Conservation (phyloP, 2,113 vertebrate species). For the Zosterops japonicus region DNA sequence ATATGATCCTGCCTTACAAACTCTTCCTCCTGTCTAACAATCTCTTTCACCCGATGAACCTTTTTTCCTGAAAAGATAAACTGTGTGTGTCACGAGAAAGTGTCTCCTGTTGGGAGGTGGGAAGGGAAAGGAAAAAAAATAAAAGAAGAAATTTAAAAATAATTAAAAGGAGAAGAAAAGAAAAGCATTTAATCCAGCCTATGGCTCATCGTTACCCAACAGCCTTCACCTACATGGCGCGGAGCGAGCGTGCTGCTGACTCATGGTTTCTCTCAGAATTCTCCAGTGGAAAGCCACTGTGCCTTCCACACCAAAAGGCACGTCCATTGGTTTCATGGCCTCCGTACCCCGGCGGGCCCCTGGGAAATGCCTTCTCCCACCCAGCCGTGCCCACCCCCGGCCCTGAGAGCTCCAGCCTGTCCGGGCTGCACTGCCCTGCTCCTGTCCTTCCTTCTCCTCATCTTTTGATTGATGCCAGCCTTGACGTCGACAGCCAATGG, state of each 20-base stretch:
- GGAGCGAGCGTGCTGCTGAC: not conserved
- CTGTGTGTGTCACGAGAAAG: not conserved
- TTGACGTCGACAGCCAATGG: not conserved
- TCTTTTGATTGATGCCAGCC: not conserved
- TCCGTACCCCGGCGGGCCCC: not conserved
- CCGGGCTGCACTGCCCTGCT: not conserved
- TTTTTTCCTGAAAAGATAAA: not conserved
- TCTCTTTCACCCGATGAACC: not conserved
- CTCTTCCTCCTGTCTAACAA: not conserved
- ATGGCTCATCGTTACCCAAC: not conserved
- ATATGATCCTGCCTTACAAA: not conserved
- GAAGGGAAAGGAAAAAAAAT: accelerated
- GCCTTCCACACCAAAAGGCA: not conserved
- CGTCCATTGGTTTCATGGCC: not conserved
- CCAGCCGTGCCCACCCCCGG: not conserved
- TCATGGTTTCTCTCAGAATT: not conserved
- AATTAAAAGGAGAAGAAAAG: accelerated
- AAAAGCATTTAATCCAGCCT: not conserved
- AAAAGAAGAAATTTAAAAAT: not conserved
- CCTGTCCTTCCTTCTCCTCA: not conserved
- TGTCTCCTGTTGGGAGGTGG: too few relatives aligned
- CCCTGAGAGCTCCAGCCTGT: not conserved
- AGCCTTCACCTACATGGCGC: not conserved
- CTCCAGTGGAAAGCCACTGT: not conserved
- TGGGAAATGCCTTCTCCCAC: not conserved